A percentile compares a stretch with the other conserved stretches of the same genome.
Evolutionary conservation across 2,797 vertebrate genomes (phyloP).

Genomic region (Coregonus ussuriensis): DNA sequence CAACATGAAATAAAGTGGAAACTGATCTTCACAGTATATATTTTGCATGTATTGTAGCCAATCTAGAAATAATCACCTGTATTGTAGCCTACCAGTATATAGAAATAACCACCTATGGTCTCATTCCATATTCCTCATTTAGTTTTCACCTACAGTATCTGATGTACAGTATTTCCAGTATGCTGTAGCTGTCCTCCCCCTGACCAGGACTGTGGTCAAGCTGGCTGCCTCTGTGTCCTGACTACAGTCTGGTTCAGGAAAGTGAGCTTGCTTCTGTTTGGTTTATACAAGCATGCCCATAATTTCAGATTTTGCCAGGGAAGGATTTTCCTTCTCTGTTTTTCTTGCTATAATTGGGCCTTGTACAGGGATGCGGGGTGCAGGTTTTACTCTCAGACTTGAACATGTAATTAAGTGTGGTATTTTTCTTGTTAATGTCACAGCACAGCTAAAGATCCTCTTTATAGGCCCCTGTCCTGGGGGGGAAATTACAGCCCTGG

Average conservation of each 20-base stretch:
- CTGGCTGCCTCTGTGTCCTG: slow-evolving; percentile 49
- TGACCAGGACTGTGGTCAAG: slow-evolving; percentile 47
- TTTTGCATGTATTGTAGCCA: slow-evolving; percentile 26
- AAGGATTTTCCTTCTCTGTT: slow-evolving; percentile 46
- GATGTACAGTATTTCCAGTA: slow-evolving; percentile 42
- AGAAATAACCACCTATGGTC: slow-evolving; percentile 12
- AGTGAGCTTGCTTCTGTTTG: slow-evolving; percentile 45
- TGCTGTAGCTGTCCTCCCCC: slow-evolving; percentile 31
- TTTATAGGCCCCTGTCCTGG: slow-evolving; percentile 26
- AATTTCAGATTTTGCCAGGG: slow-evolving; percentile 56
- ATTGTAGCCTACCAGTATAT: background rate
- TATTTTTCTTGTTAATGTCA: slow-evolving; percentile 57
- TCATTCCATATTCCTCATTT: slow-evolving; percentile 48
- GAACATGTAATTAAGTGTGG: slow-evolving; percentile 44
- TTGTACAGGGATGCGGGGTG: slow-evolving; percentile 21
- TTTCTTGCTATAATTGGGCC: slow-evolving; percentile 43
- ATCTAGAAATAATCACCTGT: background rate
- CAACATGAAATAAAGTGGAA: slow-evolving; percentile 58
- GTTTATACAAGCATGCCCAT: slow-evolving; percentile 63
- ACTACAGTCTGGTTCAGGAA: slow-evolving; percentile 25
- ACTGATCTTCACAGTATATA: slow-evolving; percentile 43
- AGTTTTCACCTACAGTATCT: slow-evolving; percentile 23
- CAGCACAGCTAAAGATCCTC: slow-evolving; percentile 32
- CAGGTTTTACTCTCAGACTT: slow-evolving; percentile 47
- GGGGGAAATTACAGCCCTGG: slow-evolving; percentile 47